Conservation (phyloP, 2,797 vertebrate genomes). For the Amphiprion clarkii region DNA sequence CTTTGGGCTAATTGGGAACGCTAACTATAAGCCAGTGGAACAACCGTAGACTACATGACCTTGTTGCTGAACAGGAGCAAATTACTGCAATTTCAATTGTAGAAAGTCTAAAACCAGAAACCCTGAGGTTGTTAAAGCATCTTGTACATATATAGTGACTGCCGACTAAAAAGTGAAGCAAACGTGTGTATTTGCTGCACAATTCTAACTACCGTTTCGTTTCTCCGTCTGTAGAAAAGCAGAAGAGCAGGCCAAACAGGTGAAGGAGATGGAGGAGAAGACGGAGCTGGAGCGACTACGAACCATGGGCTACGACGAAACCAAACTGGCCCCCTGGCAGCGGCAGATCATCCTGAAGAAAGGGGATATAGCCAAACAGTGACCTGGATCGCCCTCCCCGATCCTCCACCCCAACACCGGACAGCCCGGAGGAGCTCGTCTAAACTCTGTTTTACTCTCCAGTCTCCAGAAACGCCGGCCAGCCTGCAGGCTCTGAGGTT, state of each 20-base stretch:
- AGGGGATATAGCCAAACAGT: conserved; percentile 95
- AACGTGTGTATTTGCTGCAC: background rate
- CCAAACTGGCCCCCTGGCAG: conserved; percentile 98
- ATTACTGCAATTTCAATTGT: background rate
- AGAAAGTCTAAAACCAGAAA: background rate
- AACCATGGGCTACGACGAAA: conserved; percentile 96
- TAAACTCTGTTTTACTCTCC: conserved; percentile 29
- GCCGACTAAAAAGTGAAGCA: background rate
- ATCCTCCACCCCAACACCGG: conserved; percentile 36
- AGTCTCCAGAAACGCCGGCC: conserved; percentile 39
- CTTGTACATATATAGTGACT: background rate
- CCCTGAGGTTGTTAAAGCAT: background rate
- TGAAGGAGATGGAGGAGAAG: conserved; percentile 90
- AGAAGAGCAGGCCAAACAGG: conserved; percentile 88
- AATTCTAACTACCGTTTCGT: conserved; percentile 3
- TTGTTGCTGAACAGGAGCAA: background rate
- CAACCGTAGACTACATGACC: background rate
- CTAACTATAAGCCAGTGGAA: background rate
- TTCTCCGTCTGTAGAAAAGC: conserved; percentile 85
- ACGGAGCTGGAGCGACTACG: conserved; percentile 93
- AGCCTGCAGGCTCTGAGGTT: conserved; percentile 33
- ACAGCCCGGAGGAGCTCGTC: conserved; percentile 14
- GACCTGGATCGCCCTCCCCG: conserved; percentile 60
- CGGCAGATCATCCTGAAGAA: conserved; percentile 98
- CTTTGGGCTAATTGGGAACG: background rate